phyloP scores from a whole-genome alignment of 2,797 vertebrate species.

The Ibycter americanus region DNA sequence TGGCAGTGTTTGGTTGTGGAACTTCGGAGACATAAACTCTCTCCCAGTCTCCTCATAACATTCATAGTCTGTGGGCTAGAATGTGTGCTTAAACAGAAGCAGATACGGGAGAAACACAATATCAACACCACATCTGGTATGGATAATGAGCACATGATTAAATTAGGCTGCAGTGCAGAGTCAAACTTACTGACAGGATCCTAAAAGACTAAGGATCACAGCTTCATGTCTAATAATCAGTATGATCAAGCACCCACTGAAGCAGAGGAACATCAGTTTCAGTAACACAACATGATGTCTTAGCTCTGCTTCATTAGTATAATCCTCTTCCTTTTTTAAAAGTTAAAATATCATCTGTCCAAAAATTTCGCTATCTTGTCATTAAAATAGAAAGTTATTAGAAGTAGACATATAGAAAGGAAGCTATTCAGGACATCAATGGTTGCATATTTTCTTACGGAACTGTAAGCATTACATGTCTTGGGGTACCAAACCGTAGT shows the following conservation, averaged over 20 bases:
- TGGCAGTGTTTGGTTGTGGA: background rate
- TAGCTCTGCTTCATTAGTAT: background rate
- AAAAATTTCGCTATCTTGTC: background rate
- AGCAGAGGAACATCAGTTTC: background rate
- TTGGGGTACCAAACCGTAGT: background rate
- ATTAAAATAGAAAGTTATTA: constrained; percentile 54
- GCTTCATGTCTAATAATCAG: background rate
- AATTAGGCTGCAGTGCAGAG: background rate
- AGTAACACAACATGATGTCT: background rate
- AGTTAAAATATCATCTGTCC: constrained; percentile 52
- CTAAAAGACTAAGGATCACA: background rate
- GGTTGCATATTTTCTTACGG: background rate
- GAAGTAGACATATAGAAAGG: background rate
- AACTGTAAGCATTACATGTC: background rate
- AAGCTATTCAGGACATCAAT: background rate
- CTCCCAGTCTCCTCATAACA: background rate
- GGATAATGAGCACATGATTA: background rate
- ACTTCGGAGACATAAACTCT: background rate
- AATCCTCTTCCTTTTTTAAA: background rate
- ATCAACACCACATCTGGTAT: background rate
- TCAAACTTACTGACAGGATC: background rate
- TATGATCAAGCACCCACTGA: background rate
- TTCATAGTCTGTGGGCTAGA: background rate
- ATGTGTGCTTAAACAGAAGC: background rate
- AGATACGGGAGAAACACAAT: background rate